Evolutionary conservation across 2,113 vertebrate species (phyloP).

Genomic region (Ariopsis seemanni): DNA sequence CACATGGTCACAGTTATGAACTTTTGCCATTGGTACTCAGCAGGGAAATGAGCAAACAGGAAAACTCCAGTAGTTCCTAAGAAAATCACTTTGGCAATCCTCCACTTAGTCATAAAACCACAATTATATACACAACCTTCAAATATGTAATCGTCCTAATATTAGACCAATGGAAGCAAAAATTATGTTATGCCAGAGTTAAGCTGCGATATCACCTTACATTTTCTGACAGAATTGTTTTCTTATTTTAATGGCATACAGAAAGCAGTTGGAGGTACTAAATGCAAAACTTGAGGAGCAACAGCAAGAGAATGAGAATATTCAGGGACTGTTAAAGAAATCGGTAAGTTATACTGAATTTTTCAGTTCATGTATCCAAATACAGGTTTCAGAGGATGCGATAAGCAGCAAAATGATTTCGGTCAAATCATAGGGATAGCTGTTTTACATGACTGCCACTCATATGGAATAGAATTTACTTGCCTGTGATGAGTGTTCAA

Average conservation of each 20-base stretch:
- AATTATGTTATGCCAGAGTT: not conserved
- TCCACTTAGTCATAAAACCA: not conserved
- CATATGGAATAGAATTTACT: not conserved
- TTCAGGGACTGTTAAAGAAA: constrained; percentile 79
- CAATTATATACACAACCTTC: not conserved
- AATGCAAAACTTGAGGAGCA: constrained; percentile 71
- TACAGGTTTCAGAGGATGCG: not conserved
- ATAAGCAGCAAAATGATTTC: not conserved
- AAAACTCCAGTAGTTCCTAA: not conserved
- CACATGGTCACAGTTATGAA: not conserved
- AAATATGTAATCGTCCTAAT: not conserved
- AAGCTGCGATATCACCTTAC: not conserved
- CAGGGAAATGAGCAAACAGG: not conserved
- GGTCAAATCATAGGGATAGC: too few relatives aligned
- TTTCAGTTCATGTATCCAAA: not conserved
- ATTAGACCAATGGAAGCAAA: not conserved
- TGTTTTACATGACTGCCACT: not conserved
- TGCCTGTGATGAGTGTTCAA: not conserved
- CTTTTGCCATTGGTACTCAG: too few relatives aligned
- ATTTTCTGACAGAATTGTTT: not conserved
- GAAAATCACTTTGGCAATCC: too few relatives aligned
- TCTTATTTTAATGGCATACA: constrained; percentile 10
- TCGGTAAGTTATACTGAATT: constrained; percentile 68
- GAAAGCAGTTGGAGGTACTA: constrained; percentile 52
- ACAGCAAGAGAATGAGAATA: constrained; percentile 70